A percentile compares a stretch with the other conserved stretches of the same genome.
phyloP scores from a whole-genome alignment of 1,140 invertebrate genomes.

The Tribolium castaneum region DNA sequence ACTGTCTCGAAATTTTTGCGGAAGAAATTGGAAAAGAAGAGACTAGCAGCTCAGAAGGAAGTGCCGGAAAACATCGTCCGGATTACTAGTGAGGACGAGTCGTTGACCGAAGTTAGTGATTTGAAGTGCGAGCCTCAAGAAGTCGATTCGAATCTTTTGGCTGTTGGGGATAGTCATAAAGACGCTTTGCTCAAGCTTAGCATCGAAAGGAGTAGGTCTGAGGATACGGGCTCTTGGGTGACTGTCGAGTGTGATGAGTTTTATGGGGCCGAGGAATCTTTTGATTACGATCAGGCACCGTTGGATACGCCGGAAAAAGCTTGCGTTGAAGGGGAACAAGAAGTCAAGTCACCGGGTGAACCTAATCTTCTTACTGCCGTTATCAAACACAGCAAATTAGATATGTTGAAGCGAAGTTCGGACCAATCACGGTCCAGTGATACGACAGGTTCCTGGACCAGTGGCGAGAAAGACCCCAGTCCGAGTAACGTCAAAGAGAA shows the following conservation, averaged over 20 bases:
- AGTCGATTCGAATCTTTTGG: slow-evolving; percentile 55
- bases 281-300: slow-evolving; percentile 62
- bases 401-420: slow-evolving; percentile 70
- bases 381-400: slow-evolving; percentile 61
- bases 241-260: slow-evolving; percentile 73
- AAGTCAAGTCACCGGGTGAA: slow-evolving; percentile 58
- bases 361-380: slow-evolving; percentile 64
- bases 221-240: slow-evolving; percentile 72
- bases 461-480: slow-evolving; percentile 68
- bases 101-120: slow-evolving; percentile 72
- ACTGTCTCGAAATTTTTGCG: slow-evolving; percentile 59
- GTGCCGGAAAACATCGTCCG: slow-evolving; percentile 63
- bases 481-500: slow-evolving; percentile 66
- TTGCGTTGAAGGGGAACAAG: slow-evolving; percentile 61
- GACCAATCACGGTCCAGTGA: slow-evolving; percentile 76
- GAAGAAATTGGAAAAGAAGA: slow-evolving; percentile 59
- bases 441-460: slow-evolving; percentile 68
- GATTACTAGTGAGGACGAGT: slow-evolving; percentile 73
- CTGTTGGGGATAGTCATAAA: slow-evolving; percentile 61
- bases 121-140: slow-evolving; percentile 63
- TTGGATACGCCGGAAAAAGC: slow-evolving; percentile 62
- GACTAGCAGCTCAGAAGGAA: slow-evolving; percentile 63
- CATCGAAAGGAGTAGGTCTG: slow-evolving; percentile 68
- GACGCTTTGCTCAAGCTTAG: slow-evolving; percentile 64
- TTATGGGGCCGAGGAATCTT: slow-evolving; percentile 67